A percentile compares a stretch with the other conserved stretches of the same genome.
Conservation (phyloP, 2,888 invertebrate species). For the Malthinus flaveolus region DNA sequence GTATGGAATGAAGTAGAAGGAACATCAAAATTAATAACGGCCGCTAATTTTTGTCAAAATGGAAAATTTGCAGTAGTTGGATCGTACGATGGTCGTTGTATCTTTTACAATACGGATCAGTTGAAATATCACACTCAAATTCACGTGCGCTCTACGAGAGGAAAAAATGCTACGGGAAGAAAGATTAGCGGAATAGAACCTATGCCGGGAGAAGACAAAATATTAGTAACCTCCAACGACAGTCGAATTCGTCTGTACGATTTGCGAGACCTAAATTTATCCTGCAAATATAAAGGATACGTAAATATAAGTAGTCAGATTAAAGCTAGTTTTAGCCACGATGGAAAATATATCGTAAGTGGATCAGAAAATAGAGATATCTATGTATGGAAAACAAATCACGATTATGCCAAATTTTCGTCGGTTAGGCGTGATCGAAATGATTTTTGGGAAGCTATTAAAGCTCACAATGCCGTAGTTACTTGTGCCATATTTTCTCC, state of each 20-base stretch:
- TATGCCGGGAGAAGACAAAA: slow-evolving; percentile 94
- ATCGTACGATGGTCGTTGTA: slow-evolving; percentile 97
- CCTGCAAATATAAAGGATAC: slow-evolving; percentile 62
- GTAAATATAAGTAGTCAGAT: slow-evolving; percentile 96
- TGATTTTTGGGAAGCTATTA: slow-evolving; percentile 96
- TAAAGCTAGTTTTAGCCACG: slow-evolving; percentile 95
- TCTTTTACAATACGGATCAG: slow-evolving; percentile 98
- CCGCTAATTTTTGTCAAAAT: slow-evolving; percentile 96
- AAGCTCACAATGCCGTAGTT: slow-evolving; percentile 94
- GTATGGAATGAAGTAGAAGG: slow-evolving; percentile 97
- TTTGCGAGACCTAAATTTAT: slow-evolving; percentile 88
- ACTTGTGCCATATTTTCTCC: slow-evolving; percentile 98
- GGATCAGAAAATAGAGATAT: slow-evolving; percentile 98
- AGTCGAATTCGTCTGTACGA: slow-evolving; percentile 96
- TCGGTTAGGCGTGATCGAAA: slow-evolving; percentile 91
- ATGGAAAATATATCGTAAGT: slow-evolving; percentile 95
- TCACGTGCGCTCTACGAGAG: slow-evolving; percentile 92
- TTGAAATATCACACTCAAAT: slow-evolving; percentile 98
- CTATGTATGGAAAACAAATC: slow-evolving; percentile 97
- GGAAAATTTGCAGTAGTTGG: slow-evolving; percentile 98
- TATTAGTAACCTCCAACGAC: slow-evolving; percentile 96
- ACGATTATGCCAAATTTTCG: slow-evolving; percentile 93
- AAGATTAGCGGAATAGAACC: slow-evolving; percentile 98
- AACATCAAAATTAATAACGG: slow-evolving; percentile 92
- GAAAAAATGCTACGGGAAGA: slow-evolving; percentile 90